Evolutionary conservation across 1,140 invertebrate species (phyloP), one percentile per base, ranked within the genome.

Genomic region (Pinna nobilis): DNA sequence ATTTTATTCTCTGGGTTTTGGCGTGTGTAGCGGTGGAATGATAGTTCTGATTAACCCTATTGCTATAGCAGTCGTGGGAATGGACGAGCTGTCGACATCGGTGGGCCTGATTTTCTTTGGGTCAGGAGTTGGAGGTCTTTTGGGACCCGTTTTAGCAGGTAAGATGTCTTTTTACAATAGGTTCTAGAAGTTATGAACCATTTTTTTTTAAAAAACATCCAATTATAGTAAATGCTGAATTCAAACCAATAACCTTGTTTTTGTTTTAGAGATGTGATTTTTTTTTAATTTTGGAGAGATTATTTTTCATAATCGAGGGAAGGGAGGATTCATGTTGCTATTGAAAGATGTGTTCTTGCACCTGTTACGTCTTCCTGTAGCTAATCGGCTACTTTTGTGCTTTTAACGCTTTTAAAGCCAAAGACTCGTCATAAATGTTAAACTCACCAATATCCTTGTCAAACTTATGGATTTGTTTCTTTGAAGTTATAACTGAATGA

Each of bases 111-210:
- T 51, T 32, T 65, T 74, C 25, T 76, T 77, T n/a, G 37, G 33
- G 1, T 15, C 63, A 20, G 80, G 80, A 6, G 63, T 70, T 25
- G 80, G 75, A 0, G 75, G 55, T 15, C 33, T 82, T 11, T 37
- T 70, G 1, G 80, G 80, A 15, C 70, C 72, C 30, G 77, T 76
- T 11, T 60, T 81, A 11, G 77, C 76, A 53, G 79, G 79, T 81
- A 75, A 55, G 63, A 23, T 53, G 18, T 25, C 30, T 3, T 25
- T 20, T 20, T 1, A 25, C 30, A 53, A 20, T 1, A 28, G 2
- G 23, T n/a, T 53, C 44, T 47, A 3, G 2, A 18, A 20, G 44
- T 47, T 20, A 47, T 1, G 20, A 18, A 20, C 15, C 7, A 18
- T 3, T 1, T 18, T 20, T 7, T 18, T 47, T 15, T 47, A 3